Percentiles rank a stretch among this genome's conserved stretches.
These are phyloP conservation scores for Hozukius guyotensis DNA, from an alignment of 2,797 vertebrate species.

Conservation along the genomic window DNA sequence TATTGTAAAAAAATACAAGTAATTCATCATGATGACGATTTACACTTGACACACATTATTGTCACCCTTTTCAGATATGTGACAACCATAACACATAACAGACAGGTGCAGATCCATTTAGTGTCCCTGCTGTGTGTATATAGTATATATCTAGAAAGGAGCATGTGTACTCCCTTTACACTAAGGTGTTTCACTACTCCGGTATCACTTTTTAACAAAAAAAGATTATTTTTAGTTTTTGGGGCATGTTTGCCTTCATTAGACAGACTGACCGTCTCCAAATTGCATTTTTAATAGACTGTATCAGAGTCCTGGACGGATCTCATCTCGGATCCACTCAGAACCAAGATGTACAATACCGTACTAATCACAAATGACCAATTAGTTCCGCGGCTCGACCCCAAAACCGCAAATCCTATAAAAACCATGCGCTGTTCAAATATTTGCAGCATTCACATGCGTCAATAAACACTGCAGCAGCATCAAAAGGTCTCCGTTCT, in stretches of 20 bases:
- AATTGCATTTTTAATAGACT: not conserved
- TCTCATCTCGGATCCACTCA: too few relatives aligned
- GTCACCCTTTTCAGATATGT: not conserved
- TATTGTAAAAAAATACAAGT: not conserved
- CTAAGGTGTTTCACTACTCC: fast-evolving
- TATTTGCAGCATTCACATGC: not conserved
- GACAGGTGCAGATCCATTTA: not conserved
- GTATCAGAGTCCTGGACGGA: too few relatives aligned
- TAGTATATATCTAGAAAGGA: not conserved
- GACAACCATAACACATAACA: not conserved
- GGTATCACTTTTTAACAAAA: not conserved
- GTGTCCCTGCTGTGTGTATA: not conserved
- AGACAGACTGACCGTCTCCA: not conserved
- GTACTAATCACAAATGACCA: too few relatives aligned
- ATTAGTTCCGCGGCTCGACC: too few relatives aligned
- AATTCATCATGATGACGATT: not conserved
- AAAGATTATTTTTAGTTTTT: not conserved
- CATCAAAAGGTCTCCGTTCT: too few relatives aligned
- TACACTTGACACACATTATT: not conserved
- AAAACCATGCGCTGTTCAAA: too few relatives aligned
- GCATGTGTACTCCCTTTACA: not conserved
- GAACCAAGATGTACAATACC: too few relatives aligned
- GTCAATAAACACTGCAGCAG: too few relatives aligned
- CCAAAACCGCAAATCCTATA: too few relatives aligned
- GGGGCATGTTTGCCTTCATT: not conserved